A percentile compares a stretch with the other conserved stretches of the same genome.
Conservation (phyloP, 2,888 invertebrate genomes). For the Lycophotia porphyrea region DNA sequence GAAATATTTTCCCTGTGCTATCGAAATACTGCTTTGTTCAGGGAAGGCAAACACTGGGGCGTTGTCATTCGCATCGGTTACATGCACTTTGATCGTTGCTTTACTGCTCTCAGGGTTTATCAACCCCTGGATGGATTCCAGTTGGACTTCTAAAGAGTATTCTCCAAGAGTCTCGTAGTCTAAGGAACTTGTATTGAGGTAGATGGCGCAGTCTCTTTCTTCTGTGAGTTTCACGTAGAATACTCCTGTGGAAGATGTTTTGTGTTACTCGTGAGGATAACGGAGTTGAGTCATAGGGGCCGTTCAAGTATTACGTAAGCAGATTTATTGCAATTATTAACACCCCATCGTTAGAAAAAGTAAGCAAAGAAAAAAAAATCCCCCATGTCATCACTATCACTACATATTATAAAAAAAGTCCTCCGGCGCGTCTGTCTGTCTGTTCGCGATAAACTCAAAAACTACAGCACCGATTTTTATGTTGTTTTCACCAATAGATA, state of each 20-base stretch:
- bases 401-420: too few species aligned
- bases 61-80: conserved; percentile 97
- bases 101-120: conserved; percentile 94
- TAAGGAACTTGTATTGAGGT: conserved; percentile 92
- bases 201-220: conserved; percentile 95
- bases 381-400: too few species aligned
- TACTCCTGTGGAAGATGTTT: conserved; percentile 85
- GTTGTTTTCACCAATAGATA: too few species aligned
- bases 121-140: conserved; percentile 95
- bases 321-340: too few species aligned
- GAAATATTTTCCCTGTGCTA: conserved; percentile 93
- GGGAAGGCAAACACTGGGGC: conserved; percentile 95
- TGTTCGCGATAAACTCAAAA: too few species aligned
- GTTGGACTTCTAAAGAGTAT: conserved; percentile 93
- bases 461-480: too few species aligned
- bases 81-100: conserved; percentile 94
- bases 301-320: too few species aligned
- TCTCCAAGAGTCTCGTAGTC: conserved; percentile 95
- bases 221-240: conserved; percentile 94
- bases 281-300: background rate
- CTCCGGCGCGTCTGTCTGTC: too few species aligned
- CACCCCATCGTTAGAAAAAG: too few species aligned
- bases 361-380: too few species aligned
- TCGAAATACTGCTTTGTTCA: conserved; percentile 87
- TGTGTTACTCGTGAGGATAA: background rate